Conservation (phyloP, 23 tunicate species). For the Clavelina lepadiformis region DNA sequence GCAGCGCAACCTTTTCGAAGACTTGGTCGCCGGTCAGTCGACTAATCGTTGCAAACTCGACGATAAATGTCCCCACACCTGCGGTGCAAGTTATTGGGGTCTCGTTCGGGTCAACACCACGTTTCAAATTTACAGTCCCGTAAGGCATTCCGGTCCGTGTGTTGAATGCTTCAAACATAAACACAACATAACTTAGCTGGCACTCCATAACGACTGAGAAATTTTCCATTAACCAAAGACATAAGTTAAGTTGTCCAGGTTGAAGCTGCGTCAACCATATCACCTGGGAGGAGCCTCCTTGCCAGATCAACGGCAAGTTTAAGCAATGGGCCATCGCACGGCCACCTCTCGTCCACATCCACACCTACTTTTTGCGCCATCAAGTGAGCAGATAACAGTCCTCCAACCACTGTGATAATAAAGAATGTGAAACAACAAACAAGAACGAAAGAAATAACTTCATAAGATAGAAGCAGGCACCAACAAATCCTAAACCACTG, state of each 20-base stretch:
- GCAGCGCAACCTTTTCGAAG: constrained; percentile 55
- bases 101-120: constrained; percentile 74
- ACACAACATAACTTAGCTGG: neutral
- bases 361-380: constrained; percentile 45
- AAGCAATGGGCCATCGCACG: constrained; percentile 83
- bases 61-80: constrained; percentile 79
- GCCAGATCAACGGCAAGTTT: constrained; percentile 67
- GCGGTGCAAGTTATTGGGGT: constrained; percentile 94
- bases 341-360: constrained; percentile 61
- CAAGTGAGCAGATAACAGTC: constrained; percentile 84
- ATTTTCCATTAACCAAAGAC: no score
- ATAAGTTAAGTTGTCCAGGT: no score
- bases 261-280: no score
- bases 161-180: constrained; percentile 55
- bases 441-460: neutral
- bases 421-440: neutral
- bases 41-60: constrained; percentile 74
- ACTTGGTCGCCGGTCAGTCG: constrained; percentile 67
- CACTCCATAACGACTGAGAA: no score
- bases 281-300: constrained; percentile 53
- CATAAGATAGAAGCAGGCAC: neutral
- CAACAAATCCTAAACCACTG: neutral
- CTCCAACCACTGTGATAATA: constrained; percentile 74
- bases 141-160: constrained; percentile 94
- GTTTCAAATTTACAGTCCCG: constrained; percentile 66